Percentiles rank a stretch among this genome's conserved stretches.
Evolutionary conservation across 1,140 invertebrate species (phyloP).

Genomic region (Chymomyza costata): DNA sequence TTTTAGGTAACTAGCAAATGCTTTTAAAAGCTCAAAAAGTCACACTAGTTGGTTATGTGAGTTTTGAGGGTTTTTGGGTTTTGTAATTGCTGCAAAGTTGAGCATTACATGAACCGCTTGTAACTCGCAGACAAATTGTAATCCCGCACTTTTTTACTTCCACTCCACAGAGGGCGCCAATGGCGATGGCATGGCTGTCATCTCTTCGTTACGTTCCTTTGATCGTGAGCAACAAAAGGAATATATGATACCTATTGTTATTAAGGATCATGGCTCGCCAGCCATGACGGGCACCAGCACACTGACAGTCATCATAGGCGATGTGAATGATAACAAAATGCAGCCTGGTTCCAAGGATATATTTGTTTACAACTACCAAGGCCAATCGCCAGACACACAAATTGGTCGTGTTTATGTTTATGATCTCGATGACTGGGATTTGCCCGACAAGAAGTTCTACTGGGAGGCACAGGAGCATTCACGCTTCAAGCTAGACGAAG

Average conservation of each 20-base stretch:
- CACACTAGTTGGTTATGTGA: conserved; percentile 28
- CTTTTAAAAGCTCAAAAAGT: conserved; percentile 46
- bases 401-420: conserved; percentile 97
- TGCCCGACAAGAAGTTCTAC: conserved; percentile 97
- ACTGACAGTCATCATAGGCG: conserved; percentile 95
- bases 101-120: too few species aligned
- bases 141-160: background rate
- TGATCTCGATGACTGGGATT: conserved; percentile 98
- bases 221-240: conserved; percentile 97
- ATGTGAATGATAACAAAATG: conserved; percentile 98
- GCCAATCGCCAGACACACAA: conserved; percentile 92
- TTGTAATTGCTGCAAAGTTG: too few species aligned
- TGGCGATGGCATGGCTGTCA: conserved; percentile 96
- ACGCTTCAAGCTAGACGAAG: conserved; percentile 90
- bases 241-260: conserved; percentile 94
- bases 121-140: too few species aligned
- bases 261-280: conserved; percentile 91
- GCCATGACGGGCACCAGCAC: conserved; percentile 96
- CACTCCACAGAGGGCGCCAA: conserved; percentile 89
- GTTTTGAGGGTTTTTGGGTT: background rate
- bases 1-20: conserved; percentile 49
- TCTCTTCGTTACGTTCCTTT: conserved; percentile 92
- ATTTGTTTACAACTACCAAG: conserved; percentile 97
- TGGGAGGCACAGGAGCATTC: conserved; percentile 90
- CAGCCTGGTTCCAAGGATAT: conserved; percentile 96